Conservation (phyloP, 2,797 vertebrate species). For the Sparus aurata region DNA sequence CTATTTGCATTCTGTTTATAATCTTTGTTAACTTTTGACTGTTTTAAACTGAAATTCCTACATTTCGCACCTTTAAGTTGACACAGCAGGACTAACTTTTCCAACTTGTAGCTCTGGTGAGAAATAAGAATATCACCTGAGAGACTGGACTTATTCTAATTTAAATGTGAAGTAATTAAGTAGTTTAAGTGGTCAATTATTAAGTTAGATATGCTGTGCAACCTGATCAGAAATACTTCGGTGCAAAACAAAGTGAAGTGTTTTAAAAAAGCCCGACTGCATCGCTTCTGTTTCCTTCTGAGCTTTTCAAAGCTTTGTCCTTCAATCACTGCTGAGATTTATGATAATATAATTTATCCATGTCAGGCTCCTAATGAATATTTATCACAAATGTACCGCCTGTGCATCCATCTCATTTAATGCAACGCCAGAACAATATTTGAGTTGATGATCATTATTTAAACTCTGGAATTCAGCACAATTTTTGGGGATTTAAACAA, state of each 20-base stretch:
- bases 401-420: constrained; percentile 46
- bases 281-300: neutral
- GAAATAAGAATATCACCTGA: no score
- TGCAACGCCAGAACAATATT: constrained; percentile 6
- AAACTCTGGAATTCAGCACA: neutral
- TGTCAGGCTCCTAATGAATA: constrained; percentile 45
- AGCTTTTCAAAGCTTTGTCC: constrained; percentile 10
- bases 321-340: constrained; percentile 23
- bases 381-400: constrained; percentile 31
- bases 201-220: neutral
- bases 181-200: no score
- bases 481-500: neutral
- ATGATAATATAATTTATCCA: constrained; percentile 29
- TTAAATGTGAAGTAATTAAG: no score
- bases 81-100: no score
- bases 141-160: no score
- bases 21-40: no score
- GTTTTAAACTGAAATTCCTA: no score
- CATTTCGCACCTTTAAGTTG: no score
- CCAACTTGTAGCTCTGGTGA: no score
- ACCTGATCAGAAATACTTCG: neutral
- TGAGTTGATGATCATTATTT: constrained; percentile 1
- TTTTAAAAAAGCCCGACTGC: neutral
- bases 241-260: neutral
- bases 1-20: no score